phyloP scores from a whole-genome alignment of 2,797 vertebrate genomes.

The Anisognathus igniventris region DNA sequence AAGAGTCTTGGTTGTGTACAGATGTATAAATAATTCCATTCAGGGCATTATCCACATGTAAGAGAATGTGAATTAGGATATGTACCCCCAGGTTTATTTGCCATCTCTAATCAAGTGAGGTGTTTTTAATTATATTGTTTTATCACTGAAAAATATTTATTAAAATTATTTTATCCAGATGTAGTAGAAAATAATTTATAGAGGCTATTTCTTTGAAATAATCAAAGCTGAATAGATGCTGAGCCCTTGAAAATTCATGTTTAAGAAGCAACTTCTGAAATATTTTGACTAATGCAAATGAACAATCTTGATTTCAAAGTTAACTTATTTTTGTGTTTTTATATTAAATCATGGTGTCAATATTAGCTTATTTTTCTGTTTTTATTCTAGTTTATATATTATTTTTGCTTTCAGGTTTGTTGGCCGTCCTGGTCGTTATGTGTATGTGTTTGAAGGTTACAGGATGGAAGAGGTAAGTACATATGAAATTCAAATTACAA shows the following conservation, averaged over 20 bases:
- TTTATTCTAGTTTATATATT: background rate
- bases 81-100: background rate
- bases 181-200: background rate
- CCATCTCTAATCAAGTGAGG: background rate
- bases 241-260: background rate
- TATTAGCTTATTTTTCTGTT: background rate
- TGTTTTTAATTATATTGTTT: background rate
- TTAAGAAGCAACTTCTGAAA: background rate
- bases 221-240: fast-evolving
- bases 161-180: background rate
- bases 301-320: background rate
- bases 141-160: background rate
- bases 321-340: background rate
- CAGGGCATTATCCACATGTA: background rate
- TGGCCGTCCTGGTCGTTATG: slow-evolving; percentile 90
- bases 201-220: background rate
- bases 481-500: background rate
- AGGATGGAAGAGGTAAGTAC: slow-evolving; percentile 92
- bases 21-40: background rate
- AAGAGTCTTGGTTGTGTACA: background rate
- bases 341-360: background rate
- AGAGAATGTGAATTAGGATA: background rate
- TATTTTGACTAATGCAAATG: background rate
- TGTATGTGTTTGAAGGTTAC: slow-evolving; percentile 90
- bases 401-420: slow-evolving; percentile 82